These are phyloP conservation scores for Lampris incognitus DNA, from an alignment of 2,113 vertebrate species.

Conservation along the genomic window DNA sequence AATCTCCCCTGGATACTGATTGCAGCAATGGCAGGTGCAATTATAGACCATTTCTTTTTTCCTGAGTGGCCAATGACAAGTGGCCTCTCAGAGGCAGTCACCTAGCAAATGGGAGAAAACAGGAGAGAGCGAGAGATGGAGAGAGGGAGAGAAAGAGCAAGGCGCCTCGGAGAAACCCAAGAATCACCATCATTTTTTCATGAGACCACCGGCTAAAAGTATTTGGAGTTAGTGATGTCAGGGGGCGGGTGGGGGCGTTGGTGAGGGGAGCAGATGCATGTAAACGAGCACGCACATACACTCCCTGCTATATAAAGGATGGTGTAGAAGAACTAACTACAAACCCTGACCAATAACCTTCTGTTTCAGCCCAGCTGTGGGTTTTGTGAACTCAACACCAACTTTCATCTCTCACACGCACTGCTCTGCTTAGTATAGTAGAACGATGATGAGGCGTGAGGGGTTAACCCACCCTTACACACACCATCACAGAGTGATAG, in stretches of 20 bases:
- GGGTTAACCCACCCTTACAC: background rate
- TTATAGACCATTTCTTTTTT: constrained; percentile 41
- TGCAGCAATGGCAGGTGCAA: constrained; percentile 41
- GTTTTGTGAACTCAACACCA: constrained; percentile 24
- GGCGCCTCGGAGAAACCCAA: constrained; percentile 4
- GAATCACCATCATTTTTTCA: constrained; percentile 21
- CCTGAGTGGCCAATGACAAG: constrained; percentile 34
- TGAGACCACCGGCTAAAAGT: constrained; percentile 9
- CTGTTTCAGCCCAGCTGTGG: background rate
- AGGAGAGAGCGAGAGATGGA: background rate
- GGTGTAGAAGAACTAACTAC: too few relatives aligned
- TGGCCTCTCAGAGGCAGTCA: constrained; percentile 13
- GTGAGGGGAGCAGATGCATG: background rate
- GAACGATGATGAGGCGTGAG: background rate
- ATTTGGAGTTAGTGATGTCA: background rate
- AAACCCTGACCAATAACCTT: constrained; percentile 3
- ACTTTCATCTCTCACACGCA: constrained; percentile 16
- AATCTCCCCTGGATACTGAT: constrained; percentile 44
- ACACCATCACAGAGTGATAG: constrained; percentile 40
- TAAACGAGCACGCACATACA: background rate
- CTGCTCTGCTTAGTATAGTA: background rate
- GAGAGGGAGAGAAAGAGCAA: background rate
- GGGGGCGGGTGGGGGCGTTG: background rate
- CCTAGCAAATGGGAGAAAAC: background rate
- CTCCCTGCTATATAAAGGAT: too few relatives aligned